These are phyloP conservation scores for Trematocara macrostoma DNA, from an alignment of 2,113 vertebrate genomes.

Conservation along the genomic window DNA sequence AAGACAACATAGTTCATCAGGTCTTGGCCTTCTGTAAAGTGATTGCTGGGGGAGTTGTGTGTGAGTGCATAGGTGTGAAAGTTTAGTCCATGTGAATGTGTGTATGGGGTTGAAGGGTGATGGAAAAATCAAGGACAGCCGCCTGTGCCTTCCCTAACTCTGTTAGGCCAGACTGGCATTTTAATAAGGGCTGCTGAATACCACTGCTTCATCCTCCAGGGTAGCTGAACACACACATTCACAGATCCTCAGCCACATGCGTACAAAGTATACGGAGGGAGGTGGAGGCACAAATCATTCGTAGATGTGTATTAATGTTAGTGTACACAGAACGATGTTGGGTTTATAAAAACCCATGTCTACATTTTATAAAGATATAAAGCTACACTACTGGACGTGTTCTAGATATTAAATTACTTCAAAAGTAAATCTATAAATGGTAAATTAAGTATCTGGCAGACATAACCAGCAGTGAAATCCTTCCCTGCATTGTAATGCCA, in stretches of 20 bases:
- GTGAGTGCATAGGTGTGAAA: not conserved
- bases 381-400: not conserved
- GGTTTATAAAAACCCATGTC: not conserved
- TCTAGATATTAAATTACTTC: slow-evolving; percentile 58
- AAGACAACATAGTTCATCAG: slow-evolving; percentile 40
- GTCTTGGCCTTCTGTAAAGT: slow-evolving; percentile 20
- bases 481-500: slow-evolving; percentile 38
- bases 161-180: slow-evolving; percentile 72
- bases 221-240: slow-evolving; percentile 33
- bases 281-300: slow-evolving; percentile 7
- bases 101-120: slow-evolving; percentile 35
- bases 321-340: not conserved
- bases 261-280: slow-evolving; percentile 28
- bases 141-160: slow-evolving; percentile 54
- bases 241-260: slow-evolving; percentile 31
- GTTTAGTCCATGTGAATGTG: slow-evolving; percentile 9
- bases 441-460: slow-evolving; percentile 51
- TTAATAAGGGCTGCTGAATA: slow-evolving; percentile 76
- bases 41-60: not conserved
- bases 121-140: slow-evolving; percentile 63
- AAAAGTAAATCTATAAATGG: slow-evolving; percentile 61
- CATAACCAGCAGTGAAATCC: slow-evolving; percentile 13
- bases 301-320: not conserved
- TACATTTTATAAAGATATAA: slow-evolving; percentile 14
- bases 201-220: slow-evolving; percentile 69